A percentile compares a stretch with the other conserved stretches of the same genome.
phyloP scores from a whole-genome alignment of 2,113 vertebrate genomes.

The Pseudonaja textilis region DNA sequence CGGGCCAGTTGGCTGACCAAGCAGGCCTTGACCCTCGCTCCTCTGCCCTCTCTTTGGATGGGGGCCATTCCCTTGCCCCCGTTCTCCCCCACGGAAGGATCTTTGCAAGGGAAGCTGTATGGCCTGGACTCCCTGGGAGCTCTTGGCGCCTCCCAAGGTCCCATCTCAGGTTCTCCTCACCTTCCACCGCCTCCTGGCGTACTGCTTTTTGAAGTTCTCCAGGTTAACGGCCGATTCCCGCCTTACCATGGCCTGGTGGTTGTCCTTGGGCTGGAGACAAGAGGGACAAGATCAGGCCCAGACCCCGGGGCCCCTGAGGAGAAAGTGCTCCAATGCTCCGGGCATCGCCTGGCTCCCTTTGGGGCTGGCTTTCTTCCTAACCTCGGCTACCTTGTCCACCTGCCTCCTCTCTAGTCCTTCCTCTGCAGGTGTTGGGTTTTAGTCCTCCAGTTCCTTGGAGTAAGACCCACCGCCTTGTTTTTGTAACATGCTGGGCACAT shows the following conservation, averaged over 20 bases:
- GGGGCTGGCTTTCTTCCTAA: neutral
- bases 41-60: neutral
- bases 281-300: slow-evolving; percentile 35
- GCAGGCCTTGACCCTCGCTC: neutral
- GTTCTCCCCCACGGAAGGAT: neutral
- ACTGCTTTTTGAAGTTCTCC: slow-evolving; percentile 91
- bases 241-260: slow-evolving; percentile 85
- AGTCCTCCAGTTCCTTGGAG: neutral
- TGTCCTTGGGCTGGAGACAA: slow-evolving; percentile 83
- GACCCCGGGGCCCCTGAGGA: neutral
- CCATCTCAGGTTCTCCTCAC: slow-evolving; percentile 62
- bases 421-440: neutral
- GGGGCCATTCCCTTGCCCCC: neutral
- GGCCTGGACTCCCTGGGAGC: neutral
- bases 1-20: neutral
- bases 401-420: neutral
- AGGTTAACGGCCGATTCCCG: slow-evolving; percentile 88
- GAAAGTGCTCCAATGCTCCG: neutral
- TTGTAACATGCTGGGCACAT: no score
- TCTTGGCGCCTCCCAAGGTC: neutral
- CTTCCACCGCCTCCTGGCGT: slow-evolving; percentile 90
- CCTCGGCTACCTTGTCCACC: neutral
- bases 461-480: neutral
- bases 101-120: neutral
- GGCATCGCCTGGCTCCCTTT: neutral